Evolutionary conservation across 2,797 vertebrate species (phyloP).

Genomic region (Pseudochromis fuscus): DNA sequence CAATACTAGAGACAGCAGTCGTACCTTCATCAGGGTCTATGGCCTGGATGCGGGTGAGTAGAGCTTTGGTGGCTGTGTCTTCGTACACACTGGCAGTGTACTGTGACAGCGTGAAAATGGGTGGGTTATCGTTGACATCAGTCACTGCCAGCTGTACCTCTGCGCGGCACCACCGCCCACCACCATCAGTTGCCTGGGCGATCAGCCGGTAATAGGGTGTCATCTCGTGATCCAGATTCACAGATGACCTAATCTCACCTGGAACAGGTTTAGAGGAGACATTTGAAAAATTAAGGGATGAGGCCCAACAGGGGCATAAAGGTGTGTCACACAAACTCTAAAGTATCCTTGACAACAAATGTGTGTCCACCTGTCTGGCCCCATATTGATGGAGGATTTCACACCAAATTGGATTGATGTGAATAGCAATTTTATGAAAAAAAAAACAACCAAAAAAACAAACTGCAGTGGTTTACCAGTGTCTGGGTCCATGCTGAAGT

Average conservation of each 20-base stretch:
- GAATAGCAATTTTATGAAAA: too few species aligned
- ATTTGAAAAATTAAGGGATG: neutral
- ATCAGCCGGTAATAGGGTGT: conserved; percentile 88
- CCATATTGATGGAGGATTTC: neutral
- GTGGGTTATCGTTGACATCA: conserved; percentile 97
- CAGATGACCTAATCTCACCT: conserved; percentile 93
- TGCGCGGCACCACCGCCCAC: conserved; percentile 91
- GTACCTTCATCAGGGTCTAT: conserved; percentile 93
- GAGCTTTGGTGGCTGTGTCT: conserved; percentile 93
- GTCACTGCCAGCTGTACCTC: conserved; percentile 88
- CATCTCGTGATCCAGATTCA: conserved; percentile 89
- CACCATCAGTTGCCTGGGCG: conserved; percentile 91
- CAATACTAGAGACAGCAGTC: neutral
- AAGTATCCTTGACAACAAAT: conserved; percentile 6
- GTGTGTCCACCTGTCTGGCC: neutral
- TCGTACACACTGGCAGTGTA: conserved; percentile 92
- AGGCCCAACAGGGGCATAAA: neutral
- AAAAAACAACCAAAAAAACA: too few species aligned
- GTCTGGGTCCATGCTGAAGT: conserved; percentile 92
- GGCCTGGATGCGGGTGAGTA: conserved; percentile 94
- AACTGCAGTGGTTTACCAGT: too few species aligned
- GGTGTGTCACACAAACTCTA: neutral
- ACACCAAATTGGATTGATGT: neutral
- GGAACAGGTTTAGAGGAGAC: conserved; percentile 33
- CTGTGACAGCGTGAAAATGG: conserved; percentile 88